A percentile compares a stretch with the other conserved stretches of the same genome.
These are phyloP conservation scores for Troilus luridus DNA, from an alignment of 2,888 invertebrate genomes.

Conservation along the genomic window DNA sequence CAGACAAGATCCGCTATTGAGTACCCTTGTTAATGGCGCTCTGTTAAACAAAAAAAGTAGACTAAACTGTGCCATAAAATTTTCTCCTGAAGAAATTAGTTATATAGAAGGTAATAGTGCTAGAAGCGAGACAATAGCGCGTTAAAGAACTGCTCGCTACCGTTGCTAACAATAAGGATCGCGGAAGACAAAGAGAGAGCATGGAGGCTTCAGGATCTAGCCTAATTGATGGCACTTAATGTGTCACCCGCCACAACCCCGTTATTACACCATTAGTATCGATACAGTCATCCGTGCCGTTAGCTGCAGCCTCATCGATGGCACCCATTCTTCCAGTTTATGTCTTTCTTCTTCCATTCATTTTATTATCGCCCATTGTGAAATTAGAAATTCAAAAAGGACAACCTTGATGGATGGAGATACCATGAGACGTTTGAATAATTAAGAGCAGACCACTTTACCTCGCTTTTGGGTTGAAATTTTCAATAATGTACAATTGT, in stretches of 20 bases:
- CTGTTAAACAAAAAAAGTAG: neutral
- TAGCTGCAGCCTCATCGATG: constrained; percentile 30
- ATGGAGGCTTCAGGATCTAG: constrained; percentile 22
- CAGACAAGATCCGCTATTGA: neutral
- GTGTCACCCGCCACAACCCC: neutral
- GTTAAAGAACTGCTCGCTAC: neutral
- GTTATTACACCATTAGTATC: neutral
- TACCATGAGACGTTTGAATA: neutral
- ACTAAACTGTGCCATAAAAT: neutral
- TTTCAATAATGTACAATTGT: neutral
- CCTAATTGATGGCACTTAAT: constrained; percentile 38
- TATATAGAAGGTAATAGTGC: constrained; percentile 42
- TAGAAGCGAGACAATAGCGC: constrained; percentile 1
- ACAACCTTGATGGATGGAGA: constrained; percentile 3
- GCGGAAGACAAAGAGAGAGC: neutral
- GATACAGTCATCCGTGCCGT: constrained; percentile 13
- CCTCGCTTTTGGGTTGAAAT: neutral
- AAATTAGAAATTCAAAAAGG: constrained; percentile 35
- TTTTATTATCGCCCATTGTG: constrained; percentile 20
- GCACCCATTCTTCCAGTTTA: neutral
- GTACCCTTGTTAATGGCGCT: neutral
- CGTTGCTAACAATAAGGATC: constrained; percentile 40
- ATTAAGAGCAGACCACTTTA: neutral
- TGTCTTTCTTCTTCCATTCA: constrained; percentile 20
- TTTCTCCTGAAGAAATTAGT: constrained; percentile 41